phyloP scores from a whole-genome alignment of 2,797 vertebrate species.

The Gymnothorax javanicus region DNA sequence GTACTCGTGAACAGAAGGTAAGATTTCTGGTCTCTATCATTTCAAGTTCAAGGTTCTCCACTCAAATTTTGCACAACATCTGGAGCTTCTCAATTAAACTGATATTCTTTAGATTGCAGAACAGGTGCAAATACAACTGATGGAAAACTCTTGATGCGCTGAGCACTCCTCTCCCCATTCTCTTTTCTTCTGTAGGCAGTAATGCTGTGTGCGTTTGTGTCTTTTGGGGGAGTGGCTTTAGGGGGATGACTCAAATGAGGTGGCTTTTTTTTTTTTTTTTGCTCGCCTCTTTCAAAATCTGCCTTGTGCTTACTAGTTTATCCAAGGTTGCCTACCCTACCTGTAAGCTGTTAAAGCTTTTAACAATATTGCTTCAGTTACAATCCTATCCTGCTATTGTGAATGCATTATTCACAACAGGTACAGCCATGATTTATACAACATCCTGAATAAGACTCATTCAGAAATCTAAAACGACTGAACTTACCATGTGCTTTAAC shows the following conservation, averaged over 20 bases:
- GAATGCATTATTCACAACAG: not conserved
- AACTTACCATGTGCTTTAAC: slow-evolving; percentile 62
- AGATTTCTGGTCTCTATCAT: not conserved
- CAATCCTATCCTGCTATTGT: not conserved
- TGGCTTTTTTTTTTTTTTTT: too few species aligned
- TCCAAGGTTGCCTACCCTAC: too few species aligned
- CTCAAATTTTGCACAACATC: not conserved
- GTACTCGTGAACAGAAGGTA: not conserved
- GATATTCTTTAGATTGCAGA: not conserved
- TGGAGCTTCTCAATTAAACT: not conserved
- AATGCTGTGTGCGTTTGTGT: too few species aligned
- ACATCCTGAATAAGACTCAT: not conserved
- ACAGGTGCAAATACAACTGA: not conserved
- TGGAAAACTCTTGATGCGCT: not conserved
- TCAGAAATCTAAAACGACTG: not conserved
- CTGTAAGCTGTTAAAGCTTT: not conserved
- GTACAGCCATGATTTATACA: not conserved
- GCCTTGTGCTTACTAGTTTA: too few species aligned
- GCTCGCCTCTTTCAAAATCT: too few species aligned
- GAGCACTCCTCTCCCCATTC: too few species aligned
- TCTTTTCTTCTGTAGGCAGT: too few species aligned
- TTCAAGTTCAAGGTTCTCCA: not conserved
- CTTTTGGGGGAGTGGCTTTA: too few species aligned
- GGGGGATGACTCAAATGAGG: too few species aligned
- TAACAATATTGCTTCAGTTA: not conserved